Conservation (phyloP, 2,888 invertebrate species). For the Nomada fucata region DNA sequence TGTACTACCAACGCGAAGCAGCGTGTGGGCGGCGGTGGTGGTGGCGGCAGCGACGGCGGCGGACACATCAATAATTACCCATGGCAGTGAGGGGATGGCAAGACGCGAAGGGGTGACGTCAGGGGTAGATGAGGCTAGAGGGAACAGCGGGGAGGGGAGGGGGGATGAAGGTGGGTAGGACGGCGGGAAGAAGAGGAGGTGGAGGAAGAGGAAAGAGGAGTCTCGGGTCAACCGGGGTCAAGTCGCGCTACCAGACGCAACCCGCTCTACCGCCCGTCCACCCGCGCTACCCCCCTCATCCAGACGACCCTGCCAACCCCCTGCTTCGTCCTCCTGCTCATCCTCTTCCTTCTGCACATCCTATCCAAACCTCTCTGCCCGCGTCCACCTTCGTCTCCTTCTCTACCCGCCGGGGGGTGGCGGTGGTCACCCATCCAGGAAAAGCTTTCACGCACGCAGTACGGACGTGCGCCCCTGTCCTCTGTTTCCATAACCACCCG, state of each 20-base stretch:
- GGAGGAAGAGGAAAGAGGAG: constrained; percentile 75
- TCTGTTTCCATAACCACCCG: background rate
- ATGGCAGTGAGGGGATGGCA: constrained; percentile 77
- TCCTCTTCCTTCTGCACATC: constrained; percentile 59
- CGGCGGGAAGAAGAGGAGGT: constrained; percentile 65
- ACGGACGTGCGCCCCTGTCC: constrained; percentile 56
- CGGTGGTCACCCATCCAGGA: constrained; percentile 66
- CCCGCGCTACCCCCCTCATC: constrained; percentile 69
- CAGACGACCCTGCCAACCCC: constrained; percentile 68
- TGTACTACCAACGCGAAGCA: constrained; percentile 58
- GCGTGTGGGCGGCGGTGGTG: constrained; percentile 65
- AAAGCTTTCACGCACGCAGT: constrained; percentile 68
- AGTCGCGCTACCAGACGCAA: constrained; percentile 84
- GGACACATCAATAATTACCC: constrained; percentile 84
- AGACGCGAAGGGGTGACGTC: constrained; percentile 69
- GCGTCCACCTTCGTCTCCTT: constrained; percentile 64
- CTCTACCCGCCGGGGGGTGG: constrained; percentile 54
- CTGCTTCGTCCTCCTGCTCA: constrained; percentile 45
- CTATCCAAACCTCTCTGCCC: constrained; percentile 73
- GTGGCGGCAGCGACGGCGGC: constrained; percentile 77
- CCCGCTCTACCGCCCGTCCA: constrained; percentile 77
- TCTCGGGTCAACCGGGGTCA: constrained; percentile 84
- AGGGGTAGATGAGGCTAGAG: constrained; percentile 66
- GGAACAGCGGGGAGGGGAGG: constrained; percentile 47
- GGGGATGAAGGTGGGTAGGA: constrained; percentile 67